Evolutionary conservation across 2,888 invertebrate species (phyloP), one percentile per base, ranked within the genome.

Genomic region (Mythimna pallens): DNA sequence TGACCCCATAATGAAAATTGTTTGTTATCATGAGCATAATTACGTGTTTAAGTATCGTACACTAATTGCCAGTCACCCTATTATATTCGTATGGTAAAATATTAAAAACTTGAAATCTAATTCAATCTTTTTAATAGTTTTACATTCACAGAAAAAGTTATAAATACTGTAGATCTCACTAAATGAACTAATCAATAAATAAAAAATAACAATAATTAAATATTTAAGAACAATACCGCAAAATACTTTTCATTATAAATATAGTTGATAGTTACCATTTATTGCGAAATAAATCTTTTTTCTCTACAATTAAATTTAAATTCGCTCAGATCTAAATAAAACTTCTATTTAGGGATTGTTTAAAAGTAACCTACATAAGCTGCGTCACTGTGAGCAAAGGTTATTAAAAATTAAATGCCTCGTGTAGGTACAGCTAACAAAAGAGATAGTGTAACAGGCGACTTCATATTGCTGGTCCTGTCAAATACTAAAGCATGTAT

Each of bases 261-360:
- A 57, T 61, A 25, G 59, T 65, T 47, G 5, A 47, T 58, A 55
- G 22, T 1, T 40, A 40, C 36, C 59, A 9, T 52, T 55, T 55
- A 59, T 57, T 47, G 25, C 47, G 25, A 73, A 73, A 63, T 43
- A 57, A 50, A 54, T 40, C 12, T 52, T 25, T 36, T 54, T 58
- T 34, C 50, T 25, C 66, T 59, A 59, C n/a, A 62, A n/a, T 47
- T 9, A 40, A 7, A 30, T 64, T 12, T 20, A 67, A 34, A 47
- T 54, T 59, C 7, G 4, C 55, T 77, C 82, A 82, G 76, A 81
- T 79, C 82, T 73, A 73, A 57, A 50, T 57, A 52, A 66, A 52
- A 69, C 54, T 73, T 67, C 12, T n/a, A 0, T 67, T 66, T 30
- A 52, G 0, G 10, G 47, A 25, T 52, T 22, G 12, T 58, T 65